Base-by-base conservation (phyloP, 2,797 vertebrate species). In the Enteromius treurensis region DNA sequence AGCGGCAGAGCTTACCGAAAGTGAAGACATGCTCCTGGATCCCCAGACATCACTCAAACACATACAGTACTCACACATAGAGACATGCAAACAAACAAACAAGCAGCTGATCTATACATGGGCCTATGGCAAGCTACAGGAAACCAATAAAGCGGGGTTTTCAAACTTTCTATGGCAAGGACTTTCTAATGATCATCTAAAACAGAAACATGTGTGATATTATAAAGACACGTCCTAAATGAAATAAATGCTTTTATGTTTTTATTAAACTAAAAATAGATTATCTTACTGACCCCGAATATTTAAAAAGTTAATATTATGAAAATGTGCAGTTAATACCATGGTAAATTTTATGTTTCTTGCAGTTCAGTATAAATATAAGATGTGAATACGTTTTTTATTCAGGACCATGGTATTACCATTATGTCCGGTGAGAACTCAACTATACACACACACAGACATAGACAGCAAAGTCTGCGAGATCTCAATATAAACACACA, bases 1-100 rank as follows among this genome's bases (percentile, higher is more conserved):
- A 84, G 79, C 79, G 13, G 62, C 40, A 76, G 49, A 84, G 85
- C 71, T 86, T 62, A 83, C 67, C 53, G 68, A 67, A 51, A 82
- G 42, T n/a, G 2, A 21, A 86, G 78, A 79, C 34, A 75, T n/a
- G 60, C 10, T 75, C 73, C 32, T 71, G 77, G 73, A 83, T 83
- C 77, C 69, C 53, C 40, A 73, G 62, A 60, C 80, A 49, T 78
- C 75, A 26, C 69, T 70, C 77, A 78, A 53, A 83, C 15, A 80
- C 29, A 67, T 45, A 37, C 51, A 71, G 60, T 34, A 80, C 42
- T 64, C 37, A 60, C 13, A 70, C 37, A 65, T 29, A 84, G 3
- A 58, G 21, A 58, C 21, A 58, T 10, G 5, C 62, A 76, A 58
- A 74, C 32, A 80, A 49, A 51, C 47, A 49, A 17, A 83, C 32